These are phyloP conservation scores for Nesospiza acunhae DNA, from an alignment of 2,113 vertebrate genomes.

Conservation along the genomic window DNA sequence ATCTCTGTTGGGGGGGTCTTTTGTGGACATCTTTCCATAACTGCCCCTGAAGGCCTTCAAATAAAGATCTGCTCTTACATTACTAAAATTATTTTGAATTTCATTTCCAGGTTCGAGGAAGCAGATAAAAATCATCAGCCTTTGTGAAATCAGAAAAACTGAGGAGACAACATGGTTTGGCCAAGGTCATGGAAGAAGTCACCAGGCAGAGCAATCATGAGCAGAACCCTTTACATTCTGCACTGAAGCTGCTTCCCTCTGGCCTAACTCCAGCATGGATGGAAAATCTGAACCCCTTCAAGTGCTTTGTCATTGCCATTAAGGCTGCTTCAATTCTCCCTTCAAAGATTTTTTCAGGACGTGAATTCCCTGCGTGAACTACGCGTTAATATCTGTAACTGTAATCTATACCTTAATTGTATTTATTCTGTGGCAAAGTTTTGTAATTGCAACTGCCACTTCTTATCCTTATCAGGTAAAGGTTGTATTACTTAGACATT, in stretches of 20 bases:
- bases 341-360: not conserved
- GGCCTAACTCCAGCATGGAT: not conserved
- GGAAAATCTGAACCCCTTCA: not conserved
- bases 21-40: not conserved
- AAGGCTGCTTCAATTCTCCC: not conserved
- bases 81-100: not conserved
- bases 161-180: not conserved
- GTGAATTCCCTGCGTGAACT: not conserved
- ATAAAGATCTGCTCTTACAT: not conserved
- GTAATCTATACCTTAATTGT: constrained; percentile 48
- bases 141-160: not conserved
- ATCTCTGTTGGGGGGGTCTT: not conserved
- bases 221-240: not conserved
- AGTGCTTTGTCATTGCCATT: not conserved
- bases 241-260: not conserved
- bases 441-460: constrained; percentile 48
- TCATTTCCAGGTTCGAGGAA: not conserved
- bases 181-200: not conserved
- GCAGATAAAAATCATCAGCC: not conserved
- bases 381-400: constrained; percentile 19
- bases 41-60: not conserved
- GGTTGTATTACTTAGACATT: constrained; percentile 41
- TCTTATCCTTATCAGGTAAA: constrained; percentile 66
- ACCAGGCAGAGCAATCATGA: not conserved
- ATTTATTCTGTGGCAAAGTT: constrained; percentile 54